Evolutionary conservation across 2,888 invertebrate species (phyloP).

Genomic region (Cordylochernes scorpioides): DNA sequence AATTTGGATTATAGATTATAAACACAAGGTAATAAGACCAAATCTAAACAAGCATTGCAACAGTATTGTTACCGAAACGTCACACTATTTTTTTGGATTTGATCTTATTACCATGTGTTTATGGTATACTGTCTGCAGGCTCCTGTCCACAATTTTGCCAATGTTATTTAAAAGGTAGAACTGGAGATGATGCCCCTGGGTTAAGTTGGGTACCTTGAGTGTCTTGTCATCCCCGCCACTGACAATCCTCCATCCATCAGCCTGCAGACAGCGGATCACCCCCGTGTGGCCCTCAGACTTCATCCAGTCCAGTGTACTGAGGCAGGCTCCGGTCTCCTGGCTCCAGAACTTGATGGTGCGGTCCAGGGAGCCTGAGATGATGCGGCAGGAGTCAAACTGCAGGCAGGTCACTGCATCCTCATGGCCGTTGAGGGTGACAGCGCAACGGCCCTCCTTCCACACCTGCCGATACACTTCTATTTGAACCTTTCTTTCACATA

Average conservation of each 20-base stretch:
- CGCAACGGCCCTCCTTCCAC: constrained; percentile 24
- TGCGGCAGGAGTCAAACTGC: constrained; percentile 24
- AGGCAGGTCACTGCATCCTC: constrained; percentile 28
- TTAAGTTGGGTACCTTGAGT: constrained; percentile 27
- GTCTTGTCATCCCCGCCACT: constrained; percentile 29
- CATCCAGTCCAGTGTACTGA: constrained; percentile 28
- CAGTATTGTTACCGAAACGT: too few species aligned
- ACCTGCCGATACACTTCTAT: too few species aligned
- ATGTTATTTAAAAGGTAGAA: too few species aligned
- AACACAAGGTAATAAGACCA: too few species aligned
- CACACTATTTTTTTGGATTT: too few species aligned
- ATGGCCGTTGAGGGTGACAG: constrained; percentile 25
- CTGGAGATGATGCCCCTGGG: too few species aligned
- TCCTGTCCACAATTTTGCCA: too few species aligned
- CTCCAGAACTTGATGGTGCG: constrained; percentile 28
- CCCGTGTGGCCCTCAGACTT: constrained; percentile 29
- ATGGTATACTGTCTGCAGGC: too few species aligned
- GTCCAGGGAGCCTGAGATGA: constrained; percentile 28
- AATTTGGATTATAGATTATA: too few species aligned
- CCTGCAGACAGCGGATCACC: constrained; percentile 27
- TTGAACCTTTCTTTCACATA: too few species aligned
- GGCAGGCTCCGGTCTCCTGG: constrained; percentile 22
- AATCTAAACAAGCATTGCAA: too few species aligned
- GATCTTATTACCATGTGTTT: too few species aligned
- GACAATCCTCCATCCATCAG: constrained; percentile 27